Evolutionary conservation across 1,140 invertebrate genomes (phyloP).

Genomic region (Tenebrio molitor): DNA sequence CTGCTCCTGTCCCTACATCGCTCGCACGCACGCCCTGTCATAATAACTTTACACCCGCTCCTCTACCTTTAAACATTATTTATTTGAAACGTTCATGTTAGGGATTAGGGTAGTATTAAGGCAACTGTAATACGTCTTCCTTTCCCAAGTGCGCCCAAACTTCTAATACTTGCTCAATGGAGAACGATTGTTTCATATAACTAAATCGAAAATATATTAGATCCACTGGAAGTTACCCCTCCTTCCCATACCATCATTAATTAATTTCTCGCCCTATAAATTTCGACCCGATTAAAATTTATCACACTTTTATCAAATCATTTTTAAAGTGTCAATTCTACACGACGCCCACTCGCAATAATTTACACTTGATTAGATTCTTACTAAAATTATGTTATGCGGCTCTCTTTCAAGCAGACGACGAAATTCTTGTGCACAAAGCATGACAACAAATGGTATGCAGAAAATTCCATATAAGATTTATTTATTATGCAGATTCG

Average conservation of each 20-base stretch:
- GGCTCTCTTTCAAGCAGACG: too few relatives aligned
- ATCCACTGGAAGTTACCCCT: neutral
- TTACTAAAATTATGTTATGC: too few relatives aligned
- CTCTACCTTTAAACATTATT: constrained; percentile 52
- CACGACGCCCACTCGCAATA: too few relatives aligned
- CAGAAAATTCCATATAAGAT: too few relatives aligned
- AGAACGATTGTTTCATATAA: constrained; percentile 31
- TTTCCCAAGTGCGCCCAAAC: constrained; percentile 43
- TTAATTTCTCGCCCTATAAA: constrained; percentile 9
- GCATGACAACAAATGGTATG: too few relatives aligned
- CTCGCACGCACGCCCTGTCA: constrained; percentile 50
- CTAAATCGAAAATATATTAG: constrained; percentile 1
- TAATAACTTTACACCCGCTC: constrained; percentile 52
- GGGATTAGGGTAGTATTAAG: constrained; percentile 51
- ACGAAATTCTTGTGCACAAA: too few relatives aligned
- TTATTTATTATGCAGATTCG: too few relatives aligned
- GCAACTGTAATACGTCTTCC: constrained; percentile 51
- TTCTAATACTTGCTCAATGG: constrained; percentile 41
- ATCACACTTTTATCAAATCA: neutral
- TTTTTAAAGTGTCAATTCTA: too few relatives aligned
- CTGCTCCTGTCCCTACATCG: constrained; percentile 43
- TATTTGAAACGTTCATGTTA: constrained; percentile 50
- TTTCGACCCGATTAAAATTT: constrained; percentile 7
- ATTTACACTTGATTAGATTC: too few relatives aligned
- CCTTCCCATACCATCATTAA: neutral